Evolutionary conservation across 2,113 vertebrate species (phyloP).

Genomic region (Lycocorax pyrrhopterus): DNA sequence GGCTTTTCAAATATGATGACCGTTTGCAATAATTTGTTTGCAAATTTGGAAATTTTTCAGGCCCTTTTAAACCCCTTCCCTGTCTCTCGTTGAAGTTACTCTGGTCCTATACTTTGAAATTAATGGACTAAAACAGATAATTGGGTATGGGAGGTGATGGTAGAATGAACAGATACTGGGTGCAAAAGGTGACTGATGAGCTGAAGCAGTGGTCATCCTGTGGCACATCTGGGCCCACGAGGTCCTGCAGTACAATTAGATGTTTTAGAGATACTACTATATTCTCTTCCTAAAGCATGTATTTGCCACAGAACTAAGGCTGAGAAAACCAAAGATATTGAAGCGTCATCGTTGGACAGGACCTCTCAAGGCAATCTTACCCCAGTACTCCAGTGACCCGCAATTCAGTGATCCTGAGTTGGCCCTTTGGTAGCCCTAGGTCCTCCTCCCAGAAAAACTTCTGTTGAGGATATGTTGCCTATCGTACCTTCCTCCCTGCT

Average conservation of each 20-base stretch:
- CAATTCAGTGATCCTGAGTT: neutral
- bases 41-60: neutral
- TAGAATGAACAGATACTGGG: neutral
- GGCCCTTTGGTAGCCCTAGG: neutral
- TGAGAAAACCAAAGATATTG: neutral
- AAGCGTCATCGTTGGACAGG: accelerated
- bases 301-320: neutral
- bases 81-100: neutral
- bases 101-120: neutral
- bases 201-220: neutral
- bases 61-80: neutral
- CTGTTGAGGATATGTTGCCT: neutral
- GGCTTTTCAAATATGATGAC: neutral
- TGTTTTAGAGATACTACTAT: neutral
- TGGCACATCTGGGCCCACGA: neutral
- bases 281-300: neutral
- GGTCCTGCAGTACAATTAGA: neutral
- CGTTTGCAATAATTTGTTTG: neutral
- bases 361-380: neutral
- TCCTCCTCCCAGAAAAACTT: neutral
- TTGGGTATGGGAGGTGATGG: neutral
- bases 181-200: neutral
- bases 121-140: neutral
- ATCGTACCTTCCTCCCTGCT: neutral
- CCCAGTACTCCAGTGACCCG: neutral